Conservation (phyloP, 37 sponge, comb jelly and placozoan genomes). For the Cliona cf. orientalis region DNA sequence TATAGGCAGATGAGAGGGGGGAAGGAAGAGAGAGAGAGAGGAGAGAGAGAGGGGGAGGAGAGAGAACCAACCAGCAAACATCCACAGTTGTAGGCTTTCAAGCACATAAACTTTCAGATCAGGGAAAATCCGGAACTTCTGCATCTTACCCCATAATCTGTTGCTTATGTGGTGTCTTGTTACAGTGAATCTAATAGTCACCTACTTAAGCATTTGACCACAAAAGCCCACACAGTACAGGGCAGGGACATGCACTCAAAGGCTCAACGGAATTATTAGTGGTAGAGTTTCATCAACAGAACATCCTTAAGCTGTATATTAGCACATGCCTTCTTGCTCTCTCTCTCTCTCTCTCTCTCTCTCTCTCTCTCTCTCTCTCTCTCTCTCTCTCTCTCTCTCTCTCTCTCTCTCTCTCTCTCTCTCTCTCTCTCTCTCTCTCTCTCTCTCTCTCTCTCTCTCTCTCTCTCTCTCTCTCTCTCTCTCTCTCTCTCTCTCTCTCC, state of each 20-base stretch:
- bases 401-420: conserved; percentile 1
- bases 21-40: conserved; percentile 2
- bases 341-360: no score
- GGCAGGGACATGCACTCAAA: no score
- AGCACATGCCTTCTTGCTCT: background rate
- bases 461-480: conserved; percentile 43
- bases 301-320: background rate
- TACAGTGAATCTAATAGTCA: no score
- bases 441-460: conserved; percentile 41
- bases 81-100: no score
- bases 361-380: conserved; percentile 27
- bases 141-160: no score
- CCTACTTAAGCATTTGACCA: no score
- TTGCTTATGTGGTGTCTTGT: no score
- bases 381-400: conserved; percentile 27
- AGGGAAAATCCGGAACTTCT: no score
- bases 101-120: no score
- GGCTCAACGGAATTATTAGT: background rate
- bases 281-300: background rate
- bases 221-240: no score
- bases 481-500: conserved; percentile 41
- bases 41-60: background rate
- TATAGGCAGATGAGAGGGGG: background rate
- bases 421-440: background rate
- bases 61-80: no score